A percentile compares a stretch with the other conserved stretches of the same genome.
phyloP scores from a whole-genome alignment of 2,888 invertebrate genomes.

The Ryuthela nishihirai region DNA sequence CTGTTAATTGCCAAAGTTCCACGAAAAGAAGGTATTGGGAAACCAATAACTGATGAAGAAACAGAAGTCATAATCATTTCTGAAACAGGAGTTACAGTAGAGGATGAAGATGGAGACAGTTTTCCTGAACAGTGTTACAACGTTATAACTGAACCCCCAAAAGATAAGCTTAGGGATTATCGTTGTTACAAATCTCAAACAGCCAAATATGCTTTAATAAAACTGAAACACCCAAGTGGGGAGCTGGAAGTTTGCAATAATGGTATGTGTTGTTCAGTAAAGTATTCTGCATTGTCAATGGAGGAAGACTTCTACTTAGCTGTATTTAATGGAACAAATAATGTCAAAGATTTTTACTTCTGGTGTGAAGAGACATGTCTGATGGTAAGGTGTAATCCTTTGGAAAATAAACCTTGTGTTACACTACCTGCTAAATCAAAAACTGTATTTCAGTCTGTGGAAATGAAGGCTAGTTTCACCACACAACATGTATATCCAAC shows the following conservation, averaged over 20 bases:
- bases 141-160: conserved; percentile 1
- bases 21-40: too few species aligned
- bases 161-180: conserved; percentile 6
- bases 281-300: conserved; percentile 17
- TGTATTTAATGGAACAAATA: conserved; percentile 22
- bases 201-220: conserved; percentile 17
- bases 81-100: conserved; percentile 1
- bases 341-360: conserved; percentile 10
- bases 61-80: conserved; percentile 3
- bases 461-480: conserved; percentile 8
- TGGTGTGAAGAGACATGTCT: conserved; percentile 29
- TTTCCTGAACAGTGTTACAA: conserved; percentile 18
- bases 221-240: conserved; percentile 9
- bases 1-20: conserved; percentile 44
- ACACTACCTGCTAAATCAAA: conserved; percentile 9
- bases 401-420: conserved; percentile 9
- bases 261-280: conserved; percentile 36
- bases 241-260: conserved; percentile 25
- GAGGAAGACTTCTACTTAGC: conserved; percentile 25
- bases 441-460: conserved; percentile 11
- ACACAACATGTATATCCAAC: conserved; percentile 11
- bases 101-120: conserved; percentile 12
- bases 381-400: conserved; percentile 17
- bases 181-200: conserved; percentile 5
- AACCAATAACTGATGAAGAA: not conserved